phyloP scores from a whole-genome alignment of 1,140 invertebrate species.

The Zaprionus taronus region DNA sequence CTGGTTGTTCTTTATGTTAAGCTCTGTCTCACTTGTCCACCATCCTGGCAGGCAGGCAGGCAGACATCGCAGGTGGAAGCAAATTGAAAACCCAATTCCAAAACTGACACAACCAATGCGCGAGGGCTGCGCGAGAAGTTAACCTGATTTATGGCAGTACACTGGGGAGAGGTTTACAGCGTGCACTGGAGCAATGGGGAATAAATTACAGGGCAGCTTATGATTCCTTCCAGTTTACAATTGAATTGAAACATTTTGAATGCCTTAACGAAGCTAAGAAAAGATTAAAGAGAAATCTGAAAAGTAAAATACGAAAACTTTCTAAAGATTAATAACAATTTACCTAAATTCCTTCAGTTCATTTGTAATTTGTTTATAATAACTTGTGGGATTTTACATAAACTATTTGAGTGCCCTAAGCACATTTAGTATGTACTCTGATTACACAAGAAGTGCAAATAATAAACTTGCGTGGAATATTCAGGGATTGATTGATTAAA shows the following conservation, averaged over 20 bases:
- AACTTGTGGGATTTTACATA: too few relatives aligned
- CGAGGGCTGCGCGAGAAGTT: not conserved
- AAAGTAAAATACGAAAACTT: not conserved
- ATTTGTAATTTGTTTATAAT: too few relatives aligned
- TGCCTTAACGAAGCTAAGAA: not conserved
- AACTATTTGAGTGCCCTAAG: too few relatives aligned
- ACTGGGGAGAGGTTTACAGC: not conserved
- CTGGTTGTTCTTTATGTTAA: constrained; percentile 43
- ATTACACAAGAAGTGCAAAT: too few relatives aligned
- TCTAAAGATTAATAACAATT: too few relatives aligned
- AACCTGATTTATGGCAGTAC: not conserved
- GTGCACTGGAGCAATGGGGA: not conserved
- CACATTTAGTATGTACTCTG: too few relatives aligned
- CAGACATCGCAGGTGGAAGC: constrained; percentile 17
- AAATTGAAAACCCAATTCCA: constrained; percentile 35
- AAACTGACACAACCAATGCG: constrained; percentile 12
- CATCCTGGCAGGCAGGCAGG: not conserved
- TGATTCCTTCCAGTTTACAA: not conserved
- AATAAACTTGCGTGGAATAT: too few relatives aligned
- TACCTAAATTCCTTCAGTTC: too few relatives aligned
- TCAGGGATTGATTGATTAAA: too few relatives aligned
- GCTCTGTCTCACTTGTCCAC: constrained; percentile 37
- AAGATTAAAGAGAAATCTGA: not conserved
- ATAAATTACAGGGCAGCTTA: not conserved
- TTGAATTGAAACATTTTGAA: not conserved